Conservation (phyloP, 2,888 invertebrate genomes). For the Acrocyrtus sp. region DNA sequence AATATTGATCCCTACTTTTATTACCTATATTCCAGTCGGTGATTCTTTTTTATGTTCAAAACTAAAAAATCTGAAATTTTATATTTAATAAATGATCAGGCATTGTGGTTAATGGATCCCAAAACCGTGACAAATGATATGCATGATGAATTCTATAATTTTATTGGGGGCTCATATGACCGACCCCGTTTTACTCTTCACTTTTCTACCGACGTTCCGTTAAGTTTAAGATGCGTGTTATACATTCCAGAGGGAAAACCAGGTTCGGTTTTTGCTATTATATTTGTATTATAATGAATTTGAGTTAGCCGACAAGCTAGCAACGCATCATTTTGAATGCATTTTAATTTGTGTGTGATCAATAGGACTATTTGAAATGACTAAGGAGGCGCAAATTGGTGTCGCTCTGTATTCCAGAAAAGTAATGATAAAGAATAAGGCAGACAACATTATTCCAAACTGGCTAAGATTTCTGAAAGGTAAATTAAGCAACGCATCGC, state of each 20-base stretch:
- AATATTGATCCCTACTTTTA: slow-evolving; percentile 4
- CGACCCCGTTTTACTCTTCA: slow-evolving; percentile 89
- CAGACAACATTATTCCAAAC: slow-evolving; percentile 90
- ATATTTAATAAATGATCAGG: slow-evolving; percentile 69
- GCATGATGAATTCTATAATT: slow-evolving; percentile 93
- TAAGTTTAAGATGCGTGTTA: slow-evolving; percentile 88
- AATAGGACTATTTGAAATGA: slow-evolving; percentile 85
- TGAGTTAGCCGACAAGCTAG: no score
- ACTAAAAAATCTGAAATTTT: slow-evolving; percentile 20
- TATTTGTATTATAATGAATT: neutral
- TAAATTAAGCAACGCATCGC: slow-evolving; percentile 65
- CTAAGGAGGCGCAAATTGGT: slow-evolving; percentile 84
- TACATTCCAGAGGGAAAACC: slow-evolving; percentile 96
- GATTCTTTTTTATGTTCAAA: no score
- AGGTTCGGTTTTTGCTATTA: slow-evolving; percentile 63
- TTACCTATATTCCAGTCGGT: slow-evolving; percentile 4
- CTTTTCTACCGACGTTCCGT: slow-evolving; percentile 91
- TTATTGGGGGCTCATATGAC: slow-evolving; percentile 85
- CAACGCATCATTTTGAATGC: no score
- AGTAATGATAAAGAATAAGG: slow-evolving; percentile 90
- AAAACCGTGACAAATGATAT: slow-evolving; percentile 81
- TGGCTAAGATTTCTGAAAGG: slow-evolving; percentile 96
- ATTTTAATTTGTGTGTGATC: slow-evolving; percentile 15
- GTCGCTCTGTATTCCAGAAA: slow-evolving; percentile 92
- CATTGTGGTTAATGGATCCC: slow-evolving; percentile 92